Evolutionary conservation across 2,888 invertebrate species (phyloP).

Genomic region (Philopedon plagiatum): DNA sequence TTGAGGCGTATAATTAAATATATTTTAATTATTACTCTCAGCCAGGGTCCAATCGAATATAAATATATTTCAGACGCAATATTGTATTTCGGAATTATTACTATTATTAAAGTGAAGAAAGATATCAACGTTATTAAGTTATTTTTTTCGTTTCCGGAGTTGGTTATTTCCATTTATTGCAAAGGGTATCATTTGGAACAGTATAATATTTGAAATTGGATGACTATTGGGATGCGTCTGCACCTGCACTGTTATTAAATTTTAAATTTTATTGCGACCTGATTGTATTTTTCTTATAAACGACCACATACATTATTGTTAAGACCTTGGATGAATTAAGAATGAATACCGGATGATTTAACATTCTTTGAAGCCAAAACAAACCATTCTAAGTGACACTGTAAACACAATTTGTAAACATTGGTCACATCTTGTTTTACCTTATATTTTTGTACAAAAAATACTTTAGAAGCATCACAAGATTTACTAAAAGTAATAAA

Average conservation of each 20-base stretch:
- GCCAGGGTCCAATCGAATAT: conserved; percentile 13
- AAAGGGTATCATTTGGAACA: not conserved
- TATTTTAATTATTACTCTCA: conserved; percentile 31
- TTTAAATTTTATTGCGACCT: conserved; percentile 7
- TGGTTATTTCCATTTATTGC: not conserved
- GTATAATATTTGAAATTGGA: conserved; percentile 19
- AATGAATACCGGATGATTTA: no score
- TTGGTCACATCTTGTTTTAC: no score
- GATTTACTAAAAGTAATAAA: no score
- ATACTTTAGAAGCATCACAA: no score
- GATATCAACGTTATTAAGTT: conserved; percentile 8
- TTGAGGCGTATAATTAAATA: conserved; percentile 32
- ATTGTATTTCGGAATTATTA: conserved; percentile 8
- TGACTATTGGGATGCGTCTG: not conserved
- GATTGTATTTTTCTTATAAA: no score
- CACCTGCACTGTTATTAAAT: conserved; percentile 25
- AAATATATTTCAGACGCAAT: not conserved
- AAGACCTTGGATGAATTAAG: no score
- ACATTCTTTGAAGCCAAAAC: no score
- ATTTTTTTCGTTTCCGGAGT: not conserved
- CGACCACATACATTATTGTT: no score
- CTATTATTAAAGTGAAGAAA: not conserved
- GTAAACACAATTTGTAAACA: no score
- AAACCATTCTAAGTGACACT: no score
- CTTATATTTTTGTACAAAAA: no score